phyloP scores from a whole-genome alignment of 2,797 vertebrate genomes.

The Saxicola maurus region DNA sequence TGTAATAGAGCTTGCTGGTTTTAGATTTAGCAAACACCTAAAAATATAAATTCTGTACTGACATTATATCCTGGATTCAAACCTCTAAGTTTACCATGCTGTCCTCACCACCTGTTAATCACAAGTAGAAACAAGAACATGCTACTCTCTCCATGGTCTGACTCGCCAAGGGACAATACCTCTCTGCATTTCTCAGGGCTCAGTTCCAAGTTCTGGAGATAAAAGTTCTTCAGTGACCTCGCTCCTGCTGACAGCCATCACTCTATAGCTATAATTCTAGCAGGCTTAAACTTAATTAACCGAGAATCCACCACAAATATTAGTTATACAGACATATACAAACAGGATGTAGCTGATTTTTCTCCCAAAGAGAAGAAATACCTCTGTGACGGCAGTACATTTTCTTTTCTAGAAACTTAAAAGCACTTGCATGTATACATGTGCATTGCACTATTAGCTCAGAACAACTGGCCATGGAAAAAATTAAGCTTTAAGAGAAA shows the following conservation, averaged over 20 bases:
- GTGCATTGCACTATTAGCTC: background rate
- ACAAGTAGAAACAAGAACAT: background rate
- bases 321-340: background rate
- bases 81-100: background rate
- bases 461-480: background rate
- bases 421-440: background rate
- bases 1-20: rapidly evolving
- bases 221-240: background rate
- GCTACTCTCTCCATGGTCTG: background rate
- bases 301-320: background rate
- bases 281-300: background rate
- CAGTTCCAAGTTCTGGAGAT: background rate
- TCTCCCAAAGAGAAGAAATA: background rate
- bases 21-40: background rate
- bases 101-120: background rate
- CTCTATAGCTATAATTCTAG: background rate
- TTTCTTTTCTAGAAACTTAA: background rate
- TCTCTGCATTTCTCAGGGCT: background rate
- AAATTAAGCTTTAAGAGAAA: background rate
- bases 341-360: background rate
- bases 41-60: background rate
- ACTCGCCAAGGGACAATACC: background rate
- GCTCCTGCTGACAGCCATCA: background rate
- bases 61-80: background rate
- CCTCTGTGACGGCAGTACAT: background rate